Conservation (phyloP, 1,140 invertebrate species). For the Lucilia sericata region DNA sequence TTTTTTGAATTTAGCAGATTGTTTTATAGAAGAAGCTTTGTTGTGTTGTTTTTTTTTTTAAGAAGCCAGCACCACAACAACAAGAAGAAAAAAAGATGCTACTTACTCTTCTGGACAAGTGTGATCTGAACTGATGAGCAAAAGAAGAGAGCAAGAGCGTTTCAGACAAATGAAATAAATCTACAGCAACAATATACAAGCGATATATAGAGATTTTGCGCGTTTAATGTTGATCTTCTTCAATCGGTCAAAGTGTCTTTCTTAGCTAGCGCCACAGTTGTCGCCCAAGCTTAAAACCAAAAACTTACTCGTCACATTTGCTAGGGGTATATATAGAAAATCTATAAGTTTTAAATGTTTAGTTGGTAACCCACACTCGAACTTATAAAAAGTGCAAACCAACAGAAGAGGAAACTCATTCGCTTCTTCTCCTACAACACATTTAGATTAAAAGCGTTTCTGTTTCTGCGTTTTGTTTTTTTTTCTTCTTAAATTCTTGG, state of each 20-base stretch:
- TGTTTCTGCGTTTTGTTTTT: not conserved
- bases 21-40: slow-evolving; percentile 3
- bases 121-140: slow-evolving; percentile 22
- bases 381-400: slow-evolving; percentile 66
- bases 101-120: not conserved
- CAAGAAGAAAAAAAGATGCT: not conserved
- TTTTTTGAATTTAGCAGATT: not conserved
- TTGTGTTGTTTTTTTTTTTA: slow-evolving; percentile 4
- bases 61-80: not conserved
- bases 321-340: slow-evolving; percentile 67
- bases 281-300: slow-evolving; percentile 47
- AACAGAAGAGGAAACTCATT: slow-evolving; percentile 53
- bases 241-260: slow-evolving; percentile 50
- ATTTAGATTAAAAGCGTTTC: not conserved
- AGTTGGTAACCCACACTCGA: slow-evolving; percentile 67
- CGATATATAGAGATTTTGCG: not conserved
- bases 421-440: slow-evolving; percentile 24
- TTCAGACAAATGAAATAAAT: not conserved
- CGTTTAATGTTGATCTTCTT: slow-evolving; percentile 47
- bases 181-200: slow-evolving; percentile 7
- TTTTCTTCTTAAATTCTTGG: not conserved
- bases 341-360: slow-evolving; percentile 67
- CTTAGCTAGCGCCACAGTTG: slow-evolving; percentile 45
- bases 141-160: slow-evolving; percentile 22
- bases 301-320: slow-evolving; percentile 53